Conservation (phyloP, 2,797 vertebrate genomes). For the Acomys russatus region DNA sequence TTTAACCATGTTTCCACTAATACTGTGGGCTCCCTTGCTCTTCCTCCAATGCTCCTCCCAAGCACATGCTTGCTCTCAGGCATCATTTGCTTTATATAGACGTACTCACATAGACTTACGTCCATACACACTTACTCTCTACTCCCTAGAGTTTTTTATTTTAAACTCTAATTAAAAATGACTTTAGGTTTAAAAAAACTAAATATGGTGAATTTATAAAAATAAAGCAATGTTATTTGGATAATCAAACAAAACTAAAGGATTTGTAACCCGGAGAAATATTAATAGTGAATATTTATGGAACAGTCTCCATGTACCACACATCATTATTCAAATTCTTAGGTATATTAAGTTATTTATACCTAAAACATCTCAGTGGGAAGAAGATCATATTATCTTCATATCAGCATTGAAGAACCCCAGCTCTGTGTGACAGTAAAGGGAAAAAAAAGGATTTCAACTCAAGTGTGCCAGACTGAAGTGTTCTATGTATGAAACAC, state of each 20-base stretch:
- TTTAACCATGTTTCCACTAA: background rate
- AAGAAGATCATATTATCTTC: background rate
- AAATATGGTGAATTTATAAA: background rate
- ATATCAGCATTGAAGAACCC: background rate
- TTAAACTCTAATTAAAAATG: background rate
- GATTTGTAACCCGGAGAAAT: background rate
- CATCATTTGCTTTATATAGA: background rate
- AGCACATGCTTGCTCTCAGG: background rate
- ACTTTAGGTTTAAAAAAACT: background rate
- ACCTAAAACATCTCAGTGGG: background rate
- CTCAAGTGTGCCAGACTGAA: background rate
- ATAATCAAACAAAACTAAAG: background rate
- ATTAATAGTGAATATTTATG: conserved; percentile 16
- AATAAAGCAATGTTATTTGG: background rate
- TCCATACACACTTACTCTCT: background rate
- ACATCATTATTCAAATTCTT: background rate
- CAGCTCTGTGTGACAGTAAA: background rate
- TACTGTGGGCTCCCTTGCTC: too few relatives aligned
- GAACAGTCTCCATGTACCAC: background rate
- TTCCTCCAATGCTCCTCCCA: background rate
- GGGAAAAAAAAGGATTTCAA: background rate
- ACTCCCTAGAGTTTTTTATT: background rate
- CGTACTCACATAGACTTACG: background rate
- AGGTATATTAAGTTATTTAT: background rate
- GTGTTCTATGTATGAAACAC: background rate